Percentiles rank a stretch among this genome's conserved stretches.
These are phyloP conservation scores for Pantherophis vulpinus DNA, from an alignment of 2,797 vertebrate genomes.

Conservation along the genomic window DNA sequence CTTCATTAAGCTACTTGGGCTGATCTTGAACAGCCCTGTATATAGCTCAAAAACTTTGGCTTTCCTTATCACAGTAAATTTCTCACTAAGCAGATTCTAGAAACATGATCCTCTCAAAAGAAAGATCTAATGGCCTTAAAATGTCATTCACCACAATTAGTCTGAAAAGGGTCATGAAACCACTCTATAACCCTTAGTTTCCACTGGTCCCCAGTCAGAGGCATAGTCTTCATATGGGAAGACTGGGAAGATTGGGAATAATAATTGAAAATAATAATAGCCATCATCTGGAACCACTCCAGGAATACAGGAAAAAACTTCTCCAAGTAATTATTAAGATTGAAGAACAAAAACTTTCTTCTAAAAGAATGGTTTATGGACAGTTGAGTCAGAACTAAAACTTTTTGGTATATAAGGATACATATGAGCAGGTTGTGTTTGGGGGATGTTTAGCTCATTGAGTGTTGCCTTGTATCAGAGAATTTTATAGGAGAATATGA, in stretches of 20 bases:
- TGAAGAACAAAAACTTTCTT: neutral
- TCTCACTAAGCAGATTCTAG: neutral
- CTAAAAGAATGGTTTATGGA: neutral
- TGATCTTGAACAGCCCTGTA: neutral
- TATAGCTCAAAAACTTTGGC: neutral
- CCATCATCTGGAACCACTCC: neutral
- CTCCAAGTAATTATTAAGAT: neutral
- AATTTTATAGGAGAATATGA: neutral
- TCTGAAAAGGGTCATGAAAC: neutral
- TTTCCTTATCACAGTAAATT: neutral
- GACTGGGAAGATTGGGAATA: neutral
- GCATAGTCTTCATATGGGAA: neutral
- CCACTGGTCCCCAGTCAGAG: neutral
- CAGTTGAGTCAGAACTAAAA: neutral
- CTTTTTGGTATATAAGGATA: neutral
- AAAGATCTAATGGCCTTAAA: neutral
- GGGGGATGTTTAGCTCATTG: neutral
- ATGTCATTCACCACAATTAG: neutral
- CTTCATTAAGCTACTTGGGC: neutral
- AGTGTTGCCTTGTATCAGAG: neutral
- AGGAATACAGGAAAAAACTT: neutral
- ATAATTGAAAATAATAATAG: neutral
- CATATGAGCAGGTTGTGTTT: neutral
- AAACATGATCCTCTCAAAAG: neutral
- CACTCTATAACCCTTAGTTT: neutral